These are phyloP conservation scores for Argyresthia goedartella DNA, from an alignment of 2,888 invertebrate species.

Conservation along the genomic window DNA sequence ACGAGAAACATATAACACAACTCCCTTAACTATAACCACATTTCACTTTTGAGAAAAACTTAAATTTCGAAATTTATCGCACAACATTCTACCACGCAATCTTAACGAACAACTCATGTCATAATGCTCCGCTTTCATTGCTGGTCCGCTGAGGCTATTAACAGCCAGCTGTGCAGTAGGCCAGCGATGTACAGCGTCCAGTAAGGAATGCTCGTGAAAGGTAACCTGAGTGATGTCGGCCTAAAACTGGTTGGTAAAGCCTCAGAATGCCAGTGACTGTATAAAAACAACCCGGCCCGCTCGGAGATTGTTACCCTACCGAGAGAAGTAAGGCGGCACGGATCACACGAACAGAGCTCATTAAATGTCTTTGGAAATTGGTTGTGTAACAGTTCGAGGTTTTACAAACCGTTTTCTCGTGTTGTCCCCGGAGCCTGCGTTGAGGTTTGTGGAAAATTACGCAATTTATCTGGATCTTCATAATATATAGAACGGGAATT, in stretches of 20 bases:
- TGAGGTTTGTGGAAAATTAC: background rate
- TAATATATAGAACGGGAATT: too few relatives aligned
- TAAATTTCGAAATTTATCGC: background rate
- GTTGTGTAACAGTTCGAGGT: background rate
- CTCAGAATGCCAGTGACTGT: constrained; percentile 67
- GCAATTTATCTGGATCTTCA: background rate
- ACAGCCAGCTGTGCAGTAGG: background rate
- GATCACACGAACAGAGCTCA: background rate
- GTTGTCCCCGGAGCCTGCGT: background rate
- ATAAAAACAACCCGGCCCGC: constrained; percentile 67
- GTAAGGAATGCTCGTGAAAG: constrained; percentile 56
- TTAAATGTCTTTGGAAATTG: background rate
- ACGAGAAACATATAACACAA: background rate
- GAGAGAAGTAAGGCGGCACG: background rate
- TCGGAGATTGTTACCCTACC: constrained; percentile 19
- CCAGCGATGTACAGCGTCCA: constrained; percentile 31
- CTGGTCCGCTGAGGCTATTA: background rate
- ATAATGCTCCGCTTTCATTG: background rate
- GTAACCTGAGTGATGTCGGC: constrained; percentile 42
- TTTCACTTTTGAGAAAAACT: background rate
- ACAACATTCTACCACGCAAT: background rate
- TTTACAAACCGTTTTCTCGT: background rate
- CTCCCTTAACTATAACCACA: background rate
- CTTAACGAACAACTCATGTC: background rate
- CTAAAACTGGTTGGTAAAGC: constrained; percentile 60